Conservation (phyloP, 2,888 invertebrate genomes). For the Metellina segmentata region DNA sequence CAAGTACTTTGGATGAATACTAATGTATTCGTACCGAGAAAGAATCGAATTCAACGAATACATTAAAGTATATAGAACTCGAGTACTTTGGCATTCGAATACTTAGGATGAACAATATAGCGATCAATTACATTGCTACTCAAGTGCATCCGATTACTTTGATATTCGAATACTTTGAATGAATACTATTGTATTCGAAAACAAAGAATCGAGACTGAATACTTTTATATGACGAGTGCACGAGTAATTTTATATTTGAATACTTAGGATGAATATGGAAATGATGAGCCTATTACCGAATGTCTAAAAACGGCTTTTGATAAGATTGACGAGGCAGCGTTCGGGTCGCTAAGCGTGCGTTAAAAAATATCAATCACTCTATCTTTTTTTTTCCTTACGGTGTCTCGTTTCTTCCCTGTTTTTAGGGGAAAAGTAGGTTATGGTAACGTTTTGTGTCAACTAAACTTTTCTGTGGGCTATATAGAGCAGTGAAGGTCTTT, state of each 20-base stretch:
- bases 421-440: neutral
- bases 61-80: too few relatives aligned
- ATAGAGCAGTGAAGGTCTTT: neutral
- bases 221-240: slow-evolving; percentile 64
- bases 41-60: too few relatives aligned
- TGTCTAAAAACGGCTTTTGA: slow-evolving; percentile 47
- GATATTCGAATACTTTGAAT: too few relatives aligned
- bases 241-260: neutral
- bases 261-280: slow-evolving; percentile 55
- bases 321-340: slow-evolving; percentile 63
- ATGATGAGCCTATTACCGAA: slow-evolving; percentile 72
- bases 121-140: too few relatives aligned
- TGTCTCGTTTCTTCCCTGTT: too few relatives aligned
- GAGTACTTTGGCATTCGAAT: too few relatives aligned
- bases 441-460: neutral
- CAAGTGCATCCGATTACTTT: too few relatives aligned
- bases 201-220: neutral
- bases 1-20: too few relatives aligned
- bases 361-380: slow-evolving; percentile 14
- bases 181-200: too few relatives aligned
- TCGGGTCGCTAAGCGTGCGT: slow-evolving; percentile 15
- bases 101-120: too few relatives aligned
- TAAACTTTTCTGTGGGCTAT: neutral
- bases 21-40: too few relatives aligned
- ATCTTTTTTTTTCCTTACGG: neutral